Evolutionary conservation across 1,140 invertebrate species (phyloP).

Genomic region (Ruditapes philippinarum): DNA sequence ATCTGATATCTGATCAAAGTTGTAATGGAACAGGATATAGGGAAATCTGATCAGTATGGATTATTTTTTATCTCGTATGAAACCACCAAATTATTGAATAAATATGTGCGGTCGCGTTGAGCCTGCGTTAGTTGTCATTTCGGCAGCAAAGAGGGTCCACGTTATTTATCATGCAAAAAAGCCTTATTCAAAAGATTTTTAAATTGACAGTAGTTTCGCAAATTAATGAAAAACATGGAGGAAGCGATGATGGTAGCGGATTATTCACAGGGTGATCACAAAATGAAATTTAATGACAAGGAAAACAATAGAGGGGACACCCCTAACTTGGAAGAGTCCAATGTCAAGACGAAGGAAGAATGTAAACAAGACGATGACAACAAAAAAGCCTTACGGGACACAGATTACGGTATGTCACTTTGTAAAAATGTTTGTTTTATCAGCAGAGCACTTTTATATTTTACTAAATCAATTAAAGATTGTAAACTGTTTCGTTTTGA

Average conservation of each 20-base stretch:
- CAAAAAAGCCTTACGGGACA: constrained; percentile 30
- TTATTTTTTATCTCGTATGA: not conserved
- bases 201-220: constrained; percentile 55
- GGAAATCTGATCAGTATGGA: not conserved
- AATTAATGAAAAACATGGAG: constrained; percentile 65
- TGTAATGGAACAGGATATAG: not conserved
- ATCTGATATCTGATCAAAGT: not conserved
- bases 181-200: constrained; percentile 22
- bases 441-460: too few species aligned
- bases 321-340: constrained; percentile 62
- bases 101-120: not conserved
- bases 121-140: constrained; percentile 10
- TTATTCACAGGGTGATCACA: constrained; percentile 71
- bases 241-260: constrained; percentile 74
- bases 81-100: not conserved
- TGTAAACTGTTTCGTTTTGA: too few species aligned
- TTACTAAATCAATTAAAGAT: too few species aligned
- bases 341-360: constrained; percentile 15
- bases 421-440: too few species aligned
- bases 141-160: constrained; percentile 27
- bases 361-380: constrained; percentile 60
- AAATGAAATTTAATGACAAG: constrained; percentile 47
- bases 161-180: constrained; percentile 57
- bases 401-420: constrained; percentile 47
- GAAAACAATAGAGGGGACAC: constrained; percentile 60